phyloP scores from a whole-genome alignment of 2,888 invertebrate genomes.

The Lycaena phlaeas region DNA sequence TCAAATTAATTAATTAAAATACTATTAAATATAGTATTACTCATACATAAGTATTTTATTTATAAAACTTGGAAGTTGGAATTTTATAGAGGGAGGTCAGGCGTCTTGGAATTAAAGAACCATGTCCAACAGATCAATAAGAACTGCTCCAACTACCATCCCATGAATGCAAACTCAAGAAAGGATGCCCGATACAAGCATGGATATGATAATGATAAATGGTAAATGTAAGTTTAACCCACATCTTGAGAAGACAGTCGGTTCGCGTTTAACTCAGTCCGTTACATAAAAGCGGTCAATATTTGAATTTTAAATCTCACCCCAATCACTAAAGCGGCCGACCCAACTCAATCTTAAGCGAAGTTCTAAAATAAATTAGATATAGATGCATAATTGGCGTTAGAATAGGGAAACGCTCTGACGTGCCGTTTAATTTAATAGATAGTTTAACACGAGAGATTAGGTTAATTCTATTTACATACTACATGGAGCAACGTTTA shows the following conservation, averaged over 20 bases:
- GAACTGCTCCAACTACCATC: too few species aligned
- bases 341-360: conserved; percentile 4
- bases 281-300: conserved; percentile 5
- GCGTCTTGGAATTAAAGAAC: too few species aligned
- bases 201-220: too few species aligned
- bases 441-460: not conserved
- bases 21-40: too few species aligned
- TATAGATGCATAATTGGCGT: conserved; percentile 1
- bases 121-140: too few species aligned
- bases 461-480: not conserved
- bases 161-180: too few species aligned
- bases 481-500: not conserved
- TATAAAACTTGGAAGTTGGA: too few species aligned
- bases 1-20: too few species aligned
- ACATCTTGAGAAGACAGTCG: not conserved
- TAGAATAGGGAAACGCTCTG: not conserved
- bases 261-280: not conserved
- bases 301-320: conserved; percentile 7
- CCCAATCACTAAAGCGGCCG: not conserved
- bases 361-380: conserved; percentile 2
- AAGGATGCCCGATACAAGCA: too few species aligned
- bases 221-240: too few species aligned
- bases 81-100: too few species aligned
- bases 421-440: not conserved
- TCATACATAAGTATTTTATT: too few species aligned